A percentile compares a stretch with the other conserved stretches of the same genome.
phyloP scores from a whole-genome alignment of 2,113 vertebrate species.

The Pongo abelii region DNA sequence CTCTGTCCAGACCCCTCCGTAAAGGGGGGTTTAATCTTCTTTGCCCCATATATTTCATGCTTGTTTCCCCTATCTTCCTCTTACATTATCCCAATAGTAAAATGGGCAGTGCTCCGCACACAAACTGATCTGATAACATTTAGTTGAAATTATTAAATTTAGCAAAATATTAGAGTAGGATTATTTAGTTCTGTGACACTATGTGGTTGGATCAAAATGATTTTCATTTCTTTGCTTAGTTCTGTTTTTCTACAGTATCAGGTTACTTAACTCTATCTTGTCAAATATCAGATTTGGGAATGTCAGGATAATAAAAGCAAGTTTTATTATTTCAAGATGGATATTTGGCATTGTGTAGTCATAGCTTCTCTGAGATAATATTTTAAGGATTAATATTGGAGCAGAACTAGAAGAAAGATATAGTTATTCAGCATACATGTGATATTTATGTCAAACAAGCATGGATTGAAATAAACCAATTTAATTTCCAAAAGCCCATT shows the following conservation, averaged over 20 bases:
- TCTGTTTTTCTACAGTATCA: neutral
- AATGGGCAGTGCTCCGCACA: neutral
- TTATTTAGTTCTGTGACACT: constrained; percentile 1
- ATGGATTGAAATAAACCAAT: constrained; percentile 59
- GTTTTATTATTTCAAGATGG: constrained; percentile 52
- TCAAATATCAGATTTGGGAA: constrained; percentile 43
- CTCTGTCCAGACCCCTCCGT: neutral
- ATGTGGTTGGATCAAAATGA: neutral
- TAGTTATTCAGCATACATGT: constrained; percentile 62
- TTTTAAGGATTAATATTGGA: constrained; percentile 71
- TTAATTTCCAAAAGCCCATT: constrained; percentile 59
- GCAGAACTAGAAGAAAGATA: constrained; percentile 50
- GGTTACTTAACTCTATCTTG: constrained; percentile 20
- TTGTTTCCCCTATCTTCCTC: neutral
- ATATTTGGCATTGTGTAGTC: constrained; percentile 13
- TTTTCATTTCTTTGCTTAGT: constrained; percentile 17
- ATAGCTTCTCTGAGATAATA: constrained; percentile 35
- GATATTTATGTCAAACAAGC: constrained; percentile 70
- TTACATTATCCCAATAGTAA: neutral
- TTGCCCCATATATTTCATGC: neutral
- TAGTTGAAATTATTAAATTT: constrained; percentile 35
- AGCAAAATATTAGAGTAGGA: neutral
- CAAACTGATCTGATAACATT: constrained; percentile 41
- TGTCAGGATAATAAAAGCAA: constrained; percentile 5
- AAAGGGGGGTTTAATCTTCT: neutral